Percentiles rank a stretch among this genome's conserved stretches.
These are phyloP conservation scores for Oreochromis mossambicus DNA, from an alignment of 2,797 vertebrate genomes.

Conservation along the genomic window DNA sequence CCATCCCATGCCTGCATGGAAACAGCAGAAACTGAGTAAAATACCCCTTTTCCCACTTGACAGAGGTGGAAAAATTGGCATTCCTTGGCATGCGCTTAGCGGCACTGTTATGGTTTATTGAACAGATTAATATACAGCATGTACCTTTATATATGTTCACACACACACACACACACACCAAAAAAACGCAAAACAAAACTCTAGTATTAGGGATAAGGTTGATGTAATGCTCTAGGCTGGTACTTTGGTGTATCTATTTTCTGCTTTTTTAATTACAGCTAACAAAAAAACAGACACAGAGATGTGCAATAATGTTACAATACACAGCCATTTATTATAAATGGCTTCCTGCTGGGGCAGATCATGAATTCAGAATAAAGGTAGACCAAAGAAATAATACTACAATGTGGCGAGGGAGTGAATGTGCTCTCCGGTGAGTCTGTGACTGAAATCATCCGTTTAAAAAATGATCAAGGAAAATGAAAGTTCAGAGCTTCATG, in stretches of 20 bases:
- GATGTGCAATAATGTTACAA: background rate
- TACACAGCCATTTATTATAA: constrained; percentile 8
- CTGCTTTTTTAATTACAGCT: constrained; percentile 5
- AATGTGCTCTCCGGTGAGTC: background rate
- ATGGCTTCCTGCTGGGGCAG: background rate
- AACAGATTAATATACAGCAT: background rate
- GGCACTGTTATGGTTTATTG: background rate
- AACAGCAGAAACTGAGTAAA: background rate
- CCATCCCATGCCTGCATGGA: background rate
- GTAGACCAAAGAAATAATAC: background rate
- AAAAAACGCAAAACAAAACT: accelerated
- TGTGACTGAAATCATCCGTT: background rate
- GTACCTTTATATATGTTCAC: background rate
- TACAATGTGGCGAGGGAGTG: background rate
- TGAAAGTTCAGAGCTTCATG: background rate
- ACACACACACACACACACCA: background rate
- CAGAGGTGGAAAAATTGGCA: background rate
- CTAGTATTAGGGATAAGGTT: background rate
- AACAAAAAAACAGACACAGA: background rate
- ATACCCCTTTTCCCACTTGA: background rate
- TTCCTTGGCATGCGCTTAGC: background rate
- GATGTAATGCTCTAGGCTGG: background rate
- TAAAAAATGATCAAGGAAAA: constrained; percentile 1
- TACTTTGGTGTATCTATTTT: background rate
- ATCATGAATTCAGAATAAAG: constrained; percentile 13